Evolutionary conservation across 1,140 invertebrate genomes (phyloP).

Genomic region (Maniola jurtina): DNA sequence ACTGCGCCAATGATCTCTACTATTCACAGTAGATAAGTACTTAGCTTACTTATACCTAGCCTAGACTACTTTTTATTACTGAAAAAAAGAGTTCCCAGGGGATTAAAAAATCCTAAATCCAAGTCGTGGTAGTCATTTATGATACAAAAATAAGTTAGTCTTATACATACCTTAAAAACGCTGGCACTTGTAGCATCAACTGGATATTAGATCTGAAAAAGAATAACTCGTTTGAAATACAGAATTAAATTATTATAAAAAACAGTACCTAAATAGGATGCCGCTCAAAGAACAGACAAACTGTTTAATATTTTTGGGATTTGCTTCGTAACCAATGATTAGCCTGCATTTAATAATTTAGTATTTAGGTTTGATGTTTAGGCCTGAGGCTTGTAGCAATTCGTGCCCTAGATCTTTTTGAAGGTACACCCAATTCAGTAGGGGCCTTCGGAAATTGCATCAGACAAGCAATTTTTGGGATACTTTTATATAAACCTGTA

Average conservation of each 20-base stretch:
- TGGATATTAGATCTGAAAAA: constrained; percentile 17
- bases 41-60: no score
- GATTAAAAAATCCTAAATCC: no score
- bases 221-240: constrained; percentile 6
- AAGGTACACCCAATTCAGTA: constrained; percentile 44
- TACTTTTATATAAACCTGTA: constrained; percentile 28
- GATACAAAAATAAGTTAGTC: not conserved
- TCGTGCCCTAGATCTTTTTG: constrained; percentile 73
- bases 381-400: constrained; percentile 62
- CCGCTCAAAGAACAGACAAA: constrained; percentile 36
- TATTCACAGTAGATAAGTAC: no score
- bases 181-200: not conserved
- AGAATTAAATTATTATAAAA: constrained; percentile 5
- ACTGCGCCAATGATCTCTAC: no score
- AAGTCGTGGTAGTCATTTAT: no score
- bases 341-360: constrained; percentile 66
- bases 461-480: constrained; percentile 39
- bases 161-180: constrained; percentile 34
- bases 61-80: no score
- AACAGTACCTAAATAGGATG: constrained; percentile 6
- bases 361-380: constrained; percentile 66
- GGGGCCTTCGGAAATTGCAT: constrained; percentile 40
- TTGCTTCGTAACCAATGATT: constrained; percentile 56
- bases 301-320: constrained; percentile 54
- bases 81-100: no score